Conservation (phyloP, 2,888 invertebrate species). For the Gnatocerus cornutus region DNA sequence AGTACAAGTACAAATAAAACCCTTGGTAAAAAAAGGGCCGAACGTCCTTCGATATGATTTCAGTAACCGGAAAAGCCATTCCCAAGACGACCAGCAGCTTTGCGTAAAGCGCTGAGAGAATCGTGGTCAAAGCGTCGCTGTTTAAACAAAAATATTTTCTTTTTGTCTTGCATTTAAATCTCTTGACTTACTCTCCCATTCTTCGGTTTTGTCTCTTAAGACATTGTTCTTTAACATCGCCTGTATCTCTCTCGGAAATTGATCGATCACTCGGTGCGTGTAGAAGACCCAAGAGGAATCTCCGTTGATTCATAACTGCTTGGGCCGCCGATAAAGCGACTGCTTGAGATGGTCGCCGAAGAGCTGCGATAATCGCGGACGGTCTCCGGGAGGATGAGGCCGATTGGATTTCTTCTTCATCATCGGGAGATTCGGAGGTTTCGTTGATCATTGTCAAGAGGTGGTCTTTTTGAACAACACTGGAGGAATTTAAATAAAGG, state of each 20-base stretch:
- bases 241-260: slow-evolving; percentile 56
- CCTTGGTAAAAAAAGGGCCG: slow-evolving; percentile 86
- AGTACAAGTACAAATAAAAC: slow-evolving; percentile 88
- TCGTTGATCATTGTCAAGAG: slow-evolving; percentile 28
- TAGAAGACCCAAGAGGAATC: slow-evolving; percentile 62
- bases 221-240: slow-evolving; percentile 58
- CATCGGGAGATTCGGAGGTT: neutral
- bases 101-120: slow-evolving; percentile 87
- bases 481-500: too few relatives aligned
- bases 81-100: slow-evolving; percentile 89
- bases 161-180: slow-evolving; percentile 6
- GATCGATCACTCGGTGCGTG: slow-evolving; percentile 57
- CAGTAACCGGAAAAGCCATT: slow-evolving; percentile 89
- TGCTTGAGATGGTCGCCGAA: slow-evolving; percentile 77
- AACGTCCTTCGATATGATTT: slow-evolving; percentile 86
- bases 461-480: slow-evolving; percentile 10
- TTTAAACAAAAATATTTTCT: slow-evolving; percentile 24
- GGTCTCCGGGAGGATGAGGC: slow-evolving; percentile 73
- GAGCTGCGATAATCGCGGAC: slow-evolving; percentile 78
- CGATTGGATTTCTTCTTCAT: slow-evolving; percentile 29
- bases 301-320: slow-evolving; percentile 66
- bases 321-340: slow-evolving; percentile 75
- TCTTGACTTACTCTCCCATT: slow-evolving; percentile 70
- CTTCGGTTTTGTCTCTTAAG: slow-evolving; percentile 62
- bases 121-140: slow-evolving; percentile 82